A percentile compares a stretch with the other conserved stretches of the same genome.
phyloP scores from a whole-genome alignment of 2,113 vertebrate genomes.

The Coryphaenoides rupestris region DNA sequence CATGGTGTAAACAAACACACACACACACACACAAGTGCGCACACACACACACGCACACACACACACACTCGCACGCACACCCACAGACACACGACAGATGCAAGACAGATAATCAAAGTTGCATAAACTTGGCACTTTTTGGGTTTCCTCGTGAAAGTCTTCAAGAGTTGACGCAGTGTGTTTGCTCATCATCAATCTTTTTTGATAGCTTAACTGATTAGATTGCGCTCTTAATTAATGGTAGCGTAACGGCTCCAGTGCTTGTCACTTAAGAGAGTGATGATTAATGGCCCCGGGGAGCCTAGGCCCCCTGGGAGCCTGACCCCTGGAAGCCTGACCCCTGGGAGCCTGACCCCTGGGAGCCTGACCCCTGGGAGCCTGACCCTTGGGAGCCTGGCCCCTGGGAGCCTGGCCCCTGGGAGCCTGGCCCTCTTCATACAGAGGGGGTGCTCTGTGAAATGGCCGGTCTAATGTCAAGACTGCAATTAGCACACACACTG shows the following conservation, averaged over 20 bases:
- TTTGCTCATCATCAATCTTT: conserved; percentile 59
- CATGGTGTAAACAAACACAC: too few species aligned
- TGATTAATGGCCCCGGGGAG: conserved; percentile 40
- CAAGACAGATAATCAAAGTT: too few species aligned
- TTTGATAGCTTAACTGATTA: conserved; percentile 57
- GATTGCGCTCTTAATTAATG: conserved; percentile 64
- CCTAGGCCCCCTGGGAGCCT: conserved; percentile 15
- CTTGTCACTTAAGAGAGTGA: conserved; percentile 50
- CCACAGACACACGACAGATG: neutral
- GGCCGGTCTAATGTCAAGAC: neutral
- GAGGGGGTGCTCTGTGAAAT: neutral
- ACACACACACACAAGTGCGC: too few species aligned
- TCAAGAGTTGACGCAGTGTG: conserved; percentile 31
- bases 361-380: too few species aligned
- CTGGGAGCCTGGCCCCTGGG: conserved; percentile 17
- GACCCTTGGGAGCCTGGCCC: too few species aligned
- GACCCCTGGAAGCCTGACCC: too few species aligned
- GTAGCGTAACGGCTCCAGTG: conserved; percentile 44
- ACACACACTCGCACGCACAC: too few species aligned
- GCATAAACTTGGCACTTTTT: too few species aligned
- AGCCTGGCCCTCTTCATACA: neutral
- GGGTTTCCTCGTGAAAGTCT: conserved; percentile 44
- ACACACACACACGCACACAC: too few species aligned
- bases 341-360: too few species aligned
- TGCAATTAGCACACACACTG: conserved; percentile 7